Evolutionary conservation across 2,113 vertebrate species (phyloP), one percentile per base, ranked within the genome.

Genomic region (Ophthalmolycus amberensis): DNA sequence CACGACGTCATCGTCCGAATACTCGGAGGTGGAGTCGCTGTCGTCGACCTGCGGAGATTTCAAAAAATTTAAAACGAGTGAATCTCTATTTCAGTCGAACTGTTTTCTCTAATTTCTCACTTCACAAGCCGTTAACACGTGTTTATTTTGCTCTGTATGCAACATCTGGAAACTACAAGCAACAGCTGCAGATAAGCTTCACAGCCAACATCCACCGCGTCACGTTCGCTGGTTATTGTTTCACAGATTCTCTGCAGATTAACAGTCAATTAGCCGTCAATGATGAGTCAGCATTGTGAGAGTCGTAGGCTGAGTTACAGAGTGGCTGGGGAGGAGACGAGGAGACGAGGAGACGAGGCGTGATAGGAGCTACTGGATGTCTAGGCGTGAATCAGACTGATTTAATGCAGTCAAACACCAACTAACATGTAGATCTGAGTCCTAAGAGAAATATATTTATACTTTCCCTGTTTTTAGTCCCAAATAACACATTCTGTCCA

Each of bases 1-100:
- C 22, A 92, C 90, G 69, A 94, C 85, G 0, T 99, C 97, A 14
- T 95, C 97, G 29, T 99, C 97, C 0, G 97, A 99, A 65, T 96
- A 94, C 1, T 97, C 95, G 1, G 97, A 98, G 27, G 91, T 94
- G 56, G 96, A 96, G 85, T 97, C 97, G 20, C 94, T 95, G 58
- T 97, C 95, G 0, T 96, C 92, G 8, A 92, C 50, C 95, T 96
- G 81, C 25, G 44, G 50, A 63, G 65, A 76, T 1, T 29, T 29
- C 29, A 20, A 70, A 0, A 48, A 5, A 25, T 25, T 25, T 25
- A 25, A 25, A 48, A 16, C 15, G 5, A 48, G 42, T 34, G 12
- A 65, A 18, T 71, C 15, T 48, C 4, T 10, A 1, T 46, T 79
- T 48, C 5, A 5, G 3, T 44, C 64, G 22, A 32, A 34, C n/a